Percentiles rank a stretch among this genome's conserved stretches.
Evolutionary conservation across 2,113 vertebrate species (phyloP).

Genomic region (Crypturellus undulatus): DNA sequence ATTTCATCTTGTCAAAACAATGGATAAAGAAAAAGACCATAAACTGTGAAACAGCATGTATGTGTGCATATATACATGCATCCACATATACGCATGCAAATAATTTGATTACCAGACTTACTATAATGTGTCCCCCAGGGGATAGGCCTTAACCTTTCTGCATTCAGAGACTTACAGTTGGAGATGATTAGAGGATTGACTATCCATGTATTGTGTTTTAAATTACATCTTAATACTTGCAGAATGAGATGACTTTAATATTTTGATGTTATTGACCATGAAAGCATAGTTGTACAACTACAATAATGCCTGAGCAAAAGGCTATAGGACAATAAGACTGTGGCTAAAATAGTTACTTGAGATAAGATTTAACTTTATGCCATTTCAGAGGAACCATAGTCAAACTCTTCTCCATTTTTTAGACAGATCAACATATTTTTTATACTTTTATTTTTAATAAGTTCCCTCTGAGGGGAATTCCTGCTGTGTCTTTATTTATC

Average conservation of each 20-base stretch:
- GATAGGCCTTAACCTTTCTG: background rate
- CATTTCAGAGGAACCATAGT: background rate
- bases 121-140: background rate
- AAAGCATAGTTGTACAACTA: background rate
- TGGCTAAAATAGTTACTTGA: background rate
- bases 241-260: background rate
- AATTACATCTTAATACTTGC: background rate
- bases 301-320: background rate
- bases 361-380: background rate
- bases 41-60: background rate
- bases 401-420: background rate
- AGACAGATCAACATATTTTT: conserved; percentile 3
- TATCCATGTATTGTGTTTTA: conserved; percentile 5
- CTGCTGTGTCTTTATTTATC: conserved; percentile 17
- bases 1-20: background rate
- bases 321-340: background rate
- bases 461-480: background rate
- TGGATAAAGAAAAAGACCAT: background rate
- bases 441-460: background rate
- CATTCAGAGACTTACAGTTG: background rate
- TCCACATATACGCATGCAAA: background rate
- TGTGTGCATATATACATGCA: background rate
- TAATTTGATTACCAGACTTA: conserved; percentile 4
- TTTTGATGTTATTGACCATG: conserved; percentile 24
- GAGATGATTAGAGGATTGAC: background rate